Conservation (phyloP, 1,140 invertebrate species). For the Panagrolaimus sp. region DNA sequence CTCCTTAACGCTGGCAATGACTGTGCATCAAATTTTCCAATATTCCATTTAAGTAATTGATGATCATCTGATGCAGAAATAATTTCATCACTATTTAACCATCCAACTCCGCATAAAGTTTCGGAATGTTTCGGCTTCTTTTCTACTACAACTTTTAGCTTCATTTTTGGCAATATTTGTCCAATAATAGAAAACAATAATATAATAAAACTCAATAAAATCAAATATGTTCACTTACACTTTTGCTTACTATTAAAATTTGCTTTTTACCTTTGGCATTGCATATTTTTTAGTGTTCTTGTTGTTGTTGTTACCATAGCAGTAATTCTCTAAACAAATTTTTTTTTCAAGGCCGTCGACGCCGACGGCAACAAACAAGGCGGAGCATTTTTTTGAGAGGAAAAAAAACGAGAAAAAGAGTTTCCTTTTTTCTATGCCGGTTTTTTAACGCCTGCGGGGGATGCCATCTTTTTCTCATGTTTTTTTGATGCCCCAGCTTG, state of each 20-base stretch:
- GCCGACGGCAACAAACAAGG: background rate
- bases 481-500: too few species aligned
- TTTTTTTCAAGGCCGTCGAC: background rate
- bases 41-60: slow-evolving; percentile 78
- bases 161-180: slow-evolving; percentile 9
- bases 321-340: background rate
- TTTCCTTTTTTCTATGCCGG: too few species aligned
- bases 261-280: background rate
- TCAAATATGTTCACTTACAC: background rate
- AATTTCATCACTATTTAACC: slow-evolving; percentile 39
- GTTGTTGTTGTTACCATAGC: background rate
- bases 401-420: too few species aligned
- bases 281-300: background rate
- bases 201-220: too few species aligned
- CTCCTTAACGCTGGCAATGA: slow-evolving; percentile 69
- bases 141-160: background rate
- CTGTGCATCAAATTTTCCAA: slow-evolving; percentile 72
- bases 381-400: too few species aligned
- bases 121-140: background rate
- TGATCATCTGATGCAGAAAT: slow-evolving; percentile 86
- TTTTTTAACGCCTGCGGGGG: too few species aligned
- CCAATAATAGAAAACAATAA: background rate
- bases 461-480: too few species aligned
- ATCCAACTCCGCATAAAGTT: slow-evolving; percentile 32
- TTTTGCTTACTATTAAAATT: slow-evolving; percentile 5